A percentile compares a stretch with the other conserved stretches of the same genome.
Conservation (phyloP, 2,888 invertebrate species). For the Orchesellides sinensis region DNA sequence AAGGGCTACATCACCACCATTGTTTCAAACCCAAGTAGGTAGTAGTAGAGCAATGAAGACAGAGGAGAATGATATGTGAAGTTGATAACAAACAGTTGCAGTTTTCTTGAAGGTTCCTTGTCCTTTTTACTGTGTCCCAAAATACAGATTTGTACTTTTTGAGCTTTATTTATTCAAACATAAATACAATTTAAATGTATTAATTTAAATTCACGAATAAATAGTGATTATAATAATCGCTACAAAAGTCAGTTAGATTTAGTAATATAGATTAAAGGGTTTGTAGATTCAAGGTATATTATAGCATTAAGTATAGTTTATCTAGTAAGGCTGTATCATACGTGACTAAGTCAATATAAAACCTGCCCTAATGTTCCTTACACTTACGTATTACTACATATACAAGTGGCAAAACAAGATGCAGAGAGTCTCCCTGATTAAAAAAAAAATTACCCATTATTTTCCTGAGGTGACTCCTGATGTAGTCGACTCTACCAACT, state of each 20-base stretch:
- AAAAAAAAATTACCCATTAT: conserved; percentile 15
- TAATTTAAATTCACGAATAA: conserved; percentile 14
- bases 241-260: conserved; percentile 48
- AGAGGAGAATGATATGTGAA: too few relatives aligned
- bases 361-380: conserved; percentile 69
- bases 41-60: too few relatives aligned
- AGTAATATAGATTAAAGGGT: background rate
- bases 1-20: too few relatives aligned
- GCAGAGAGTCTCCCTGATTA: background rate
- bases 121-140: background rate
- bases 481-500: background rate
- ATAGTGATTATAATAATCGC: conserved; percentile 33
- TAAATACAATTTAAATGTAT: background rate
- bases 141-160: conserved; percentile 57
- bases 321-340: conserved; percentile 55
- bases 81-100: too few relatives aligned
- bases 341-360: conserved; percentile 73
- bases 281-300: background rate
- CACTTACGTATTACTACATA: conserved; percentile 13
- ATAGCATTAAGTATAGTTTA: too few relatives aligned
- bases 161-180: conserved; percentile 70
- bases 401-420: too few relatives aligned
- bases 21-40: too few relatives aligned
- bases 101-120: too few relatives aligned
- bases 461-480: conserved; percentile 42